Percentiles rank a stretch among this genome's conserved stretches.
phyloP scores from a whole-genome alignment of 2,797 vertebrate species.

The Triplophysa yarkandensis region DNA sequence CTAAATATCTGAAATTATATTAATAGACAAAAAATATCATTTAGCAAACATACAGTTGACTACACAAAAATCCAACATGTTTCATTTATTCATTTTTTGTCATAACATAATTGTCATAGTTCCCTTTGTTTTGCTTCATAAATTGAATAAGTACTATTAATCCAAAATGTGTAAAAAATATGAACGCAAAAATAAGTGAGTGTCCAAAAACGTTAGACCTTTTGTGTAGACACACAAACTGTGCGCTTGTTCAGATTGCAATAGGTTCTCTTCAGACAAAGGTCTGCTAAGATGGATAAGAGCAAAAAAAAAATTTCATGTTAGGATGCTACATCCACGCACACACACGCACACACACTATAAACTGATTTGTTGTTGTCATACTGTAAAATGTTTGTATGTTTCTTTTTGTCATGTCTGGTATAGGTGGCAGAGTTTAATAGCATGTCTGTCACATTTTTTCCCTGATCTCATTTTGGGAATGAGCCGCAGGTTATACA shows the following conservation, averaged over 20 bases:
- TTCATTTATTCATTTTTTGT: too few relatives aligned
- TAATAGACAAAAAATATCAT: too few relatives aligned
- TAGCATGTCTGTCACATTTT: constrained; percentile 31
- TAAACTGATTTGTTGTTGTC: constrained; percentile 8
- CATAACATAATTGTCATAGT: too few relatives aligned
- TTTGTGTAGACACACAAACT: neutral
- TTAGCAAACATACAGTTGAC: too few relatives aligned
- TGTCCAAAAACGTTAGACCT: too few relatives aligned
- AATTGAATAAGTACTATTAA: too few relatives aligned
- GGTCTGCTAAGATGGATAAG: constrained; percentile 21
- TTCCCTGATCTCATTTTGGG: constrained; percentile 18
- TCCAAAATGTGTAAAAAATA: too few relatives aligned
- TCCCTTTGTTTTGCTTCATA: too few relatives aligned
- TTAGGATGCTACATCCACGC: neutral
- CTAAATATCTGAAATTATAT: too few relatives aligned
- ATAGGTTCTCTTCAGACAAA: constrained; percentile 13
- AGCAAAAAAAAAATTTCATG: constrained; percentile 23
- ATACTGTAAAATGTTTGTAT: constrained; percentile 18
- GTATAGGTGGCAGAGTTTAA: constrained; percentile 18
- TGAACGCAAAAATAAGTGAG: too few relatives aligned
- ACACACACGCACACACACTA: constrained; percentile 4
- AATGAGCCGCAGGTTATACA: constrained; percentile 32
- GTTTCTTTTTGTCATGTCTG: constrained; percentile 2
- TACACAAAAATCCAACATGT: too few relatives aligned
- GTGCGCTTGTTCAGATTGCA: constrained; percentile 7